Evolutionary conservation across 2,888 invertebrate species (phyloP).

Genomic region (Volucella bombylans): DNA sequence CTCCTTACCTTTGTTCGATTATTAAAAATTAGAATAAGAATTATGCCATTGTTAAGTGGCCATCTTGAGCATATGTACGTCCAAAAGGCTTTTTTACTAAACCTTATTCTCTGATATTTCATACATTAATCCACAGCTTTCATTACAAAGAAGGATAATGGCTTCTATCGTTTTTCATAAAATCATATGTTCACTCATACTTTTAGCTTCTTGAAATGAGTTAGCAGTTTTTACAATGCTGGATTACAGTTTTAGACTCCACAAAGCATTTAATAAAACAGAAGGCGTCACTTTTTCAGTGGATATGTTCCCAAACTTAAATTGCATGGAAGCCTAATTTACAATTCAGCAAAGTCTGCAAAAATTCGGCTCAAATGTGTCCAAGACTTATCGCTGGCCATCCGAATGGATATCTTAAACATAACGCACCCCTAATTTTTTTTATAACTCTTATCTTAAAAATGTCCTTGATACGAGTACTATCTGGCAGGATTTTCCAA

Average conservation of each 20-base stretch:
- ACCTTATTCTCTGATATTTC: too few relatives aligned
- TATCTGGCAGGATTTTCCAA: conserved; percentile 17
- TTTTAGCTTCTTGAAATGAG: conserved; percentile 33
- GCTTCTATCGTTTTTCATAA: background rate
- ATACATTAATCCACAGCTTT: conserved; percentile 5
- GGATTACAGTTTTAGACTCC: conserved; percentile 20
- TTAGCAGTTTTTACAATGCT: conserved; percentile 26
- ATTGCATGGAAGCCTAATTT: conserved; percentile 16
- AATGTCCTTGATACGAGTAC: conserved; percentile 4
- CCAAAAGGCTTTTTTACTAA: background rate
- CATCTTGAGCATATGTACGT: background rate
- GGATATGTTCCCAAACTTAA: background rate
- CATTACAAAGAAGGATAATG: too few relatives aligned
- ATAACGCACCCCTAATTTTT: background rate
- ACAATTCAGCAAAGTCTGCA: conserved; percentile 28
- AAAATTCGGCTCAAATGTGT: conserved; percentile 49
- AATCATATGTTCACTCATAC: conserved; percentile 6
- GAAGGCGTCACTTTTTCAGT: background rate
- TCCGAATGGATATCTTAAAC: conserved; percentile 18
- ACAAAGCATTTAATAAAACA: conserved; percentile 52
- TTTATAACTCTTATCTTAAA: conserved; percentile 2
- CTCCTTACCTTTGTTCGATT: too few relatives aligned
- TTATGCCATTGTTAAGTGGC: too few relatives aligned
- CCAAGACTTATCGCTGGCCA: conserved; percentile 52
- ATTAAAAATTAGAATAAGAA: too few relatives aligned